A percentile compares a stretch with the other conserved stretches of the same genome.
phyloP scores from a whole-genome alignment of 2,113 vertebrate genomes.

The Meriones unguiculatus region DNA sequence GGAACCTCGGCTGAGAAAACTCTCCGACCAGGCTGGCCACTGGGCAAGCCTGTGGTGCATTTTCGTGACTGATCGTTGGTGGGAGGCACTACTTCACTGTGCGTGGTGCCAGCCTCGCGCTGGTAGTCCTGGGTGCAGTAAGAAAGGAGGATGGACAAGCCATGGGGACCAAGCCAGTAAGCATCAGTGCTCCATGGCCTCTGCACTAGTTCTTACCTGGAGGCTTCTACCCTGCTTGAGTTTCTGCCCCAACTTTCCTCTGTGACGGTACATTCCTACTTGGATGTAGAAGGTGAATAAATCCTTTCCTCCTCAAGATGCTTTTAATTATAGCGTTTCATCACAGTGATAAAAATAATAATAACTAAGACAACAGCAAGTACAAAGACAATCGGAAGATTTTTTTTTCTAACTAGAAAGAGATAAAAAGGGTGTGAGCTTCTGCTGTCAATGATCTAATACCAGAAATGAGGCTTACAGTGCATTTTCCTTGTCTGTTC shows the following conservation, averaged over 20 bases:
- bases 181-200: background rate
- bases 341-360: background rate
- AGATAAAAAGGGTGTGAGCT: background rate
- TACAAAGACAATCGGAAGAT: background rate
- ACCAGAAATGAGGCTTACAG: background rate
- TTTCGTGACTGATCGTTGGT: background rate
- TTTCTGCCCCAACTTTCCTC: background rate
- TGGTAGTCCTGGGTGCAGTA: background rate
- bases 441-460: background rate
- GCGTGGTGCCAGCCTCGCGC: background rate
- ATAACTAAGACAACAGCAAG: background rate
- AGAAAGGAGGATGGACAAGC: background rate
- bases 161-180: background rate
- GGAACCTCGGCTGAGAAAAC: background rate
- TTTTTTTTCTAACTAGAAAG: slow-evolving; percentile 7
- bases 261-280: background rate
- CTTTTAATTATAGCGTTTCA: background rate
- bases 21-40: background rate
- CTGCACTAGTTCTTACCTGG: background rate
- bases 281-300: background rate
- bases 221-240: background rate
- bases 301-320: background rate
- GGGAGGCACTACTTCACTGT: background rate
- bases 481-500: background rate
- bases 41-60: background rate